Evolutionary conservation across 2,888 invertebrate genomes (phyloP).

Genomic region (Eupithecia dodoneata): DNA sequence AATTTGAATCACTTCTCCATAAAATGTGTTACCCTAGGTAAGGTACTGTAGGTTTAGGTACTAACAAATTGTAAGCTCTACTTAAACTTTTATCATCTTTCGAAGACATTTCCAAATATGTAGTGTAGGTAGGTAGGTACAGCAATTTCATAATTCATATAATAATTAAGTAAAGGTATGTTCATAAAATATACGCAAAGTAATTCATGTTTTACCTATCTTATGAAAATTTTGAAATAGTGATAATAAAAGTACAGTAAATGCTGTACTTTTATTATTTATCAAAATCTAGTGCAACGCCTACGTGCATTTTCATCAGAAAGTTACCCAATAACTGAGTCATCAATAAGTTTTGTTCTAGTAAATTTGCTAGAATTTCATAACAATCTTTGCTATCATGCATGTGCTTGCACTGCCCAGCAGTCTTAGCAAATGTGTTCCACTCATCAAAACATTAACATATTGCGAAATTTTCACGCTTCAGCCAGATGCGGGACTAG

Average conservation of each 20-base stretch:
- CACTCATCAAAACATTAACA: slow-evolving; percentile 17
- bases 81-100: background rate
- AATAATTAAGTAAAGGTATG: no score
- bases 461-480: slow-evolving; percentile 27
- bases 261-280: background rate
- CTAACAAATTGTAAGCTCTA: background rate
- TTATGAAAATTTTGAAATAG: background rate
- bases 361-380: slow-evolving; percentile 25
- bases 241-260: background rate
- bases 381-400: slow-evolving; percentile 15
- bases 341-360: slow-evolving; percentile 18
- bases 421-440: background rate
- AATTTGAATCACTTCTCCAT: background rate
- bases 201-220: background rate
- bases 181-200: no score
- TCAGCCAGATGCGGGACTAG: slow-evolving; percentile 13
- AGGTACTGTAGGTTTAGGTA: no score
- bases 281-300: background rate
- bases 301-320: slow-evolving; percentile 14
- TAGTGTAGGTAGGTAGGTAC: no score
- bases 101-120: background rate
- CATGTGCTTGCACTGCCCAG: background rate
- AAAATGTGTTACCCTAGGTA: background rate
- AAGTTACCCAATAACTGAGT: slow-evolving; percentile 3
- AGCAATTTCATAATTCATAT: no score